These are phyloP conservation scores for Plectropomus leopardus DNA, from an alignment of 2,113 vertebrate genomes.

Conservation along the genomic window DNA sequence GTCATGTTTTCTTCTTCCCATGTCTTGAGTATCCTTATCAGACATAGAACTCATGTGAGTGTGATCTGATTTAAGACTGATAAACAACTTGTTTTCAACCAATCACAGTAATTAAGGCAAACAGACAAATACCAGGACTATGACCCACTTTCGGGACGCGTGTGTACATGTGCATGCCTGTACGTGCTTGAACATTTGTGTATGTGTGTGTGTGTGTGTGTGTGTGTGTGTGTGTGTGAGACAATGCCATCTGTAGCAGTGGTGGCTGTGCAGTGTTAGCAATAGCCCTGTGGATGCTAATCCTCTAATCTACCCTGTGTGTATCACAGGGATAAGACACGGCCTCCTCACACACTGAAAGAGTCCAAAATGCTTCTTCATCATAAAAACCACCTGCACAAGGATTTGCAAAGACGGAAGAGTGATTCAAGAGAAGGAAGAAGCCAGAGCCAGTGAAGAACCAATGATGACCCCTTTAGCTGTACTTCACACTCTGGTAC, in stretches of 20 bases:
- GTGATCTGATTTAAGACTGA: constrained; percentile 39
- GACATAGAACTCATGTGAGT: neutral
- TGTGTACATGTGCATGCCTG: constrained; percentile 9
- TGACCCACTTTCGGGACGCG: constrained; percentile 69
- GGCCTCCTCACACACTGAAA: constrained; percentile 37
- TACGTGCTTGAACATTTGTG: neutral
- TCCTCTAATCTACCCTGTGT: constrained; percentile 81
- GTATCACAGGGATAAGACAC: constrained; percentile 69
- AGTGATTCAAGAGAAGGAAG: neutral
- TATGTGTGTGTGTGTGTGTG: constrained; percentile 35
- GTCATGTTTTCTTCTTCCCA: neutral
- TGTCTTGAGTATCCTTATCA: neutral
- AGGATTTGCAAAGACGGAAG: constrained; percentile 5
- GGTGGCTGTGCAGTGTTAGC: constrained; percentile 66
- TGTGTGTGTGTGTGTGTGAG: constrained; percentile 46
- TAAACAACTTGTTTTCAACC: constrained; percentile 41
- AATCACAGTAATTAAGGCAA: constrained; percentile 67
- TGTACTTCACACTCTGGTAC: neutral
- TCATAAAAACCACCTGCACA: constrained; percentile 11
- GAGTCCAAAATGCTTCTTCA: constrained; percentile 43
- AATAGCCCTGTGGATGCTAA: constrained; percentile 75
- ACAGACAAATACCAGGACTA: constrained; percentile 56
- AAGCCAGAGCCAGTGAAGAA: neutral
- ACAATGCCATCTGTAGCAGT: constrained; percentile 78
- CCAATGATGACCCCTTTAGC: neutral